Evolutionary conservation across 2,797 vertebrate genomes (phyloP), one percentile per base, ranked within the genome.

Genomic region (Clangula hyemalis): DNA sequence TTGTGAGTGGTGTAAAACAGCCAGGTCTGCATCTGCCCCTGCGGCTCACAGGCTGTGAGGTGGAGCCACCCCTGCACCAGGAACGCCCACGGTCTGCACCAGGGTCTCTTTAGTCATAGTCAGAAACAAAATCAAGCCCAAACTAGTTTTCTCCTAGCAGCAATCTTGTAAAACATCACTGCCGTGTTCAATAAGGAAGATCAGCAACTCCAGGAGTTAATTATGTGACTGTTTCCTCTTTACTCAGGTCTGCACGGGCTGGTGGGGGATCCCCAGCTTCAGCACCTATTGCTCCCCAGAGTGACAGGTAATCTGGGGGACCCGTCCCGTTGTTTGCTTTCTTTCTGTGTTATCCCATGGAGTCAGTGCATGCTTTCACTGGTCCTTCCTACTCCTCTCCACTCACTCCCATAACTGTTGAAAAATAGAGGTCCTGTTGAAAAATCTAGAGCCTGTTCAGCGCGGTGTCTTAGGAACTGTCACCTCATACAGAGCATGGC

Each of bases 241-340:
- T 28, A 10, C 57, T 34, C 72, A 97, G 97, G 79, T 56, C 84
- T 71, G 78, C 78, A 10, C 51, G 4, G 38, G 69, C 56, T 0
- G 1, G 5, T 17, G 86, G 73, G 14, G 57, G 53, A 51, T 68
- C 93, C 28, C 16, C 62, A 66, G 61, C 43, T 25, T 77, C 96
- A 71, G 74, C 79, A 60, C 15, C 79, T 12, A 0, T 4, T 28
- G 58, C 60, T 71, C 22, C 91, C 11, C 95, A 91, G 53, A 78
- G 18, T 1, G 54, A 90, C 88, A 95, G 97, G 96, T 97, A 89
- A 89, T 65, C 86, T 8, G 51, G 27, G 43, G 22, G 34, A 5
- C 27, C 5, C 17, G 11, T 41, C 72, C 39, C 3, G 3, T 16
- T 22, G n/a, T 41, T 65, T 64, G n/a, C 43, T 65, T 64, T 39